Base-by-base conservation (phyloP, 2,113 vertebrate species). In the Plecturocebus donacophilus region DNA sequence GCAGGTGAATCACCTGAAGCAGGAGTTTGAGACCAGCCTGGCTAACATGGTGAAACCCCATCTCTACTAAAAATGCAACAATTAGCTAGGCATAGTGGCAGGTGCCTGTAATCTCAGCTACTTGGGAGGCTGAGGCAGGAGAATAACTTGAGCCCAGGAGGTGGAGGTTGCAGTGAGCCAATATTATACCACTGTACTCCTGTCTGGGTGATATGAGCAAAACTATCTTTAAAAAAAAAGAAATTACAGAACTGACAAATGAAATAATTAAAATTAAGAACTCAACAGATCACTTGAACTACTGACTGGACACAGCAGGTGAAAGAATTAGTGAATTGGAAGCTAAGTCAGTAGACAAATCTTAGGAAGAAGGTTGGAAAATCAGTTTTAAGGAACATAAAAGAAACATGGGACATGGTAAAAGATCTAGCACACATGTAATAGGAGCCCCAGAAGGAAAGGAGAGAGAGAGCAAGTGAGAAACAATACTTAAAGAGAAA, bases 401-500 rank as follows among this genome's bases (percentile, higher is more conserved):
- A 92, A 77, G 25, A 61, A 47, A 84, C 4, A 66, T 0, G 21
- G 38, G 5, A 49, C 42, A 49, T 8, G 5, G 47, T 84, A 38
- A 66, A 90, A 52, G 70, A 5, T 40, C 32, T 76, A 76, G 87
- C n/a, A 82, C 12, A 76, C 20, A 38, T 76, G 30, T 17, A 32
- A 73, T 0, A 32, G 75, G 56, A 13, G 38, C 6, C 64, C 76
- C 27, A 83, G 47, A 47, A 93, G 20, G 25, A 14, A 3, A 68
- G 20, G 52, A 68, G 3, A 58, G 27, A 89, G 35, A 75, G 71
- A 45, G 61, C 35, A 77, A 95, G 10, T 71, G 2, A 20, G 49
- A 94, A 93, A 77, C 12, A 83, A 27, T 61, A 85, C 79, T 81
- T 79, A 94, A 45, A 27, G n/a, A 77, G 12, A 95, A 86, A 49